A percentile compares a stretch with the other conserved stretches of the same genome.
phyloP scores from a whole-genome alignment of 2,113 vertebrate species.

The Paradoxurus hermaphroditus region DNA sequence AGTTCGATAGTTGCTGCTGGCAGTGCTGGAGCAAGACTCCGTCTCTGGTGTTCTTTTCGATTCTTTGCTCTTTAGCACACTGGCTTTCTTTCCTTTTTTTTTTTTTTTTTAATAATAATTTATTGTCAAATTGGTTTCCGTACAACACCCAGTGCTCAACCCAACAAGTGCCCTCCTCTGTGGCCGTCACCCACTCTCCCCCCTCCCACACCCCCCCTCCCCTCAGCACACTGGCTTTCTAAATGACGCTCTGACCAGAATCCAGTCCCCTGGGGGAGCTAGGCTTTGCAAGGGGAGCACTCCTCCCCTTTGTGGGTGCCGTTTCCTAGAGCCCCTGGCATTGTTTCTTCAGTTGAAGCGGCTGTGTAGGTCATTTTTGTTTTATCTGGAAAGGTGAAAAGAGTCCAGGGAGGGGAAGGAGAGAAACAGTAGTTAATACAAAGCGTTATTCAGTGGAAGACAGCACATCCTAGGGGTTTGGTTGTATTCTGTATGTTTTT shows the following conservation, averaged over 20 bases:
- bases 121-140: too few relatives aligned
- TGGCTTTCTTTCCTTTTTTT: too few relatives aligned
- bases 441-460: not conserved
- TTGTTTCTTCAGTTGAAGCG: not conserved
- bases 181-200: too few relatives aligned
- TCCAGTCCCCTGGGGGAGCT: not conserved
- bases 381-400: constrained; percentile 58
- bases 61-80: not conserved
- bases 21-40: not conserved
- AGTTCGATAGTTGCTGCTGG: not conserved
- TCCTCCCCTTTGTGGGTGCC: not conserved
- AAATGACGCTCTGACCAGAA: not conserved
- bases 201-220: too few relatives aligned
- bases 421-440: not conserved
- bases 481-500: not conserved
- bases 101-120: too few relatives aligned
- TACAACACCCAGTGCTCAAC: too few relatives aligned
- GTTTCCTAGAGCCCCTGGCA: constrained; percentile 2
- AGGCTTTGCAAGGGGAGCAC: not conserved
- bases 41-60: not conserved
- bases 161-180: too few relatives aligned
- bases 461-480: not conserved
- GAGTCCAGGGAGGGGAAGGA: not conserved
- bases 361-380: constrained; percentile 3
- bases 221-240: not conserved